phyloP scores from a whole-genome alignment of 1,140 invertebrate genomes.

The Ylistrum balloti region DNA sequence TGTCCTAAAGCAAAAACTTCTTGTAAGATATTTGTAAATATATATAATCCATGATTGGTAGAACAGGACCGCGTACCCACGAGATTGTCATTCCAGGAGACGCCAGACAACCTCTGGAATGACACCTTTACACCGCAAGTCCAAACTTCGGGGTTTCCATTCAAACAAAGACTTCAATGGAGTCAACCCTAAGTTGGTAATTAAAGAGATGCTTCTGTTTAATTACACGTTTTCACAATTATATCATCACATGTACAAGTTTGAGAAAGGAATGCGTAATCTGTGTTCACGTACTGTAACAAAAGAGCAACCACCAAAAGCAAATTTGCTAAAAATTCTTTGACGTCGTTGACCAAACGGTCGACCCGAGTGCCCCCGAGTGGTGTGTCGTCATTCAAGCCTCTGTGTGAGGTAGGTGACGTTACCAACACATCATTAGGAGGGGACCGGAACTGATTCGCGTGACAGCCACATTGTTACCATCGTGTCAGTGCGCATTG shows the following conservation, averaged over 20 bases:
- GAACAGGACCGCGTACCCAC: not conserved
- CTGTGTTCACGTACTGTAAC: slow-evolving; percentile 13
- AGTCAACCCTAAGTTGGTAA: not conserved
- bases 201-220: slow-evolving; percentile 13
- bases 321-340: slow-evolving; percentile 22
- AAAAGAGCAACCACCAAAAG: slow-evolving; percentile 7
- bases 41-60: no score
- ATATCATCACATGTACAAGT: slow-evolving; percentile 14
- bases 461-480: not conserved
- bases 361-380: not conserved
- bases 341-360: not conserved
- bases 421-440: not conserved
- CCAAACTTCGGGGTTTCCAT: not conserved
- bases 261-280: not conserved
- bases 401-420: not conserved
- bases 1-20: no score
- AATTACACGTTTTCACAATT: slow-evolving; percentile 29
- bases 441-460: slow-evolving; percentile 8
- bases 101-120: not conserved
- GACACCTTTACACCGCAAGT: not conserved
- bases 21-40: no score
- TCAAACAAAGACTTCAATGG: slow-evolving; percentile 24
- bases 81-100: not conserved
- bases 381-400: not conserved
- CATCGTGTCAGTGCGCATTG: not conserved